Evolutionary conservation across 2,888 invertebrate species (phyloP).

Genomic region (Sepioteuthis lessoniana): DNA sequence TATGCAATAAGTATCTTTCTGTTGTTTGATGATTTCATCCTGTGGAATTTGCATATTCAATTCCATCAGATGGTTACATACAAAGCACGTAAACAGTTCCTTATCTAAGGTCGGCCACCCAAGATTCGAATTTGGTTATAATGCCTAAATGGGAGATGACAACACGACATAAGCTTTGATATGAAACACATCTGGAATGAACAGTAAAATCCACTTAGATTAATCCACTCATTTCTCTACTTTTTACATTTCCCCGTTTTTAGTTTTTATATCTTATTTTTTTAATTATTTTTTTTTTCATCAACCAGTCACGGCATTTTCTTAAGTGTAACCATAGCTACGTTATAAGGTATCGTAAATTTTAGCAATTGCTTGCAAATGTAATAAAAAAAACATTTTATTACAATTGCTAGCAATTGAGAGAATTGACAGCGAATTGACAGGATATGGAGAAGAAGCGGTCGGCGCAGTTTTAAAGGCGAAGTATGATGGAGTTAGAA

Average conservation of each 20-base stretch:
- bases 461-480: no score
- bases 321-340: background rate
- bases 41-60: background rate
- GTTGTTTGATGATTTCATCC: no score
- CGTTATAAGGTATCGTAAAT: no score
- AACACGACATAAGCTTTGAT: background rate
- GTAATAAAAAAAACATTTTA: no score
- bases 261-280: background rate
- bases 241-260: background rate
- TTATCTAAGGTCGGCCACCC: background rate
- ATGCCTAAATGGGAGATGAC: background rate
- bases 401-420: no score
- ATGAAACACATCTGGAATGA: slow-evolving; percentile 1
- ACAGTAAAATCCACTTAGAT: slow-evolving; percentile 13
- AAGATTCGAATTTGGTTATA: background rate
- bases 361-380: no score
- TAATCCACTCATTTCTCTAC: background rate
- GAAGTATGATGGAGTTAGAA: no score
- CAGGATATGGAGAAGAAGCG: no score
- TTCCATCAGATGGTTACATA: background rate
- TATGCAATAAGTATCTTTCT: no score
- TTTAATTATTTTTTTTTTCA: background rate
- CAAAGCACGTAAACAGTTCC: background rate
- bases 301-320: background rate
- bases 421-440: no score